Evolutionary conservation across 2,888 invertebrate species (phyloP).

Genomic region (Operophtera brumata): DNA sequence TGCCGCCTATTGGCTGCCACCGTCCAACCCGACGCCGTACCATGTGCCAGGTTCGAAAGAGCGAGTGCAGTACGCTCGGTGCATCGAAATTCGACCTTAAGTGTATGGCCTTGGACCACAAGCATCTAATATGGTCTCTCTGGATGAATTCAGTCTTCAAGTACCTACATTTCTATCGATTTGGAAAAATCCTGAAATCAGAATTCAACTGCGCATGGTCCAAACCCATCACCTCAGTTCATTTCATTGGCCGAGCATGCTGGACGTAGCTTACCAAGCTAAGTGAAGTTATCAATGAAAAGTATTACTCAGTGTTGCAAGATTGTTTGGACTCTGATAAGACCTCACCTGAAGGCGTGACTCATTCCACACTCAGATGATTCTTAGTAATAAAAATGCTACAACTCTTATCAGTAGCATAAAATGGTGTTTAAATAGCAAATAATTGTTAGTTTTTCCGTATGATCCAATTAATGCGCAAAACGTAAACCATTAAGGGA

Average conservation of each 20-base stretch:
- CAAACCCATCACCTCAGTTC: constrained; percentile 2
- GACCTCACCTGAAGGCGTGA: constrained; percentile 22
- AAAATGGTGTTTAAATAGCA: neutral
- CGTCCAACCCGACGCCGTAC: constrained; percentile 89
- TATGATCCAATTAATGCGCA: neutral
- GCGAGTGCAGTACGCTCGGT: constrained; percentile 18
- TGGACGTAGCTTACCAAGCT: constrained; percentile 16
- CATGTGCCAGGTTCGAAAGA: constrained; percentile 88
- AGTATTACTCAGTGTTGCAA: constrained; percentile 10
- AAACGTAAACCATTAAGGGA: neutral
- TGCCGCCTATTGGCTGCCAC: constrained; percentile 91
- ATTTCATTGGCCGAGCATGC: constrained; percentile 24
- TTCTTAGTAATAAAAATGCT: constrained; percentile 11
- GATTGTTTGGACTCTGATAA: constrained; percentile 18
- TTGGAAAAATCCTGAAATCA: neutral
- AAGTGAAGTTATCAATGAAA: constrained; percentile 2
- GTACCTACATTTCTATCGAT: neutral
- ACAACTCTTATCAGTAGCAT: constrained; percentile 6
- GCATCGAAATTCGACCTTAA: constrained; percentile 30
- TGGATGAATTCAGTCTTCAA: neutral
- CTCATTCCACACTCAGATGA: constrained; percentile 17
- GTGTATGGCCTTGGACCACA: constrained; percentile 13
- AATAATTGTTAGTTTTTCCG: neutral
- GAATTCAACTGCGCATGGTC: neutral
- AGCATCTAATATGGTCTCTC: neutral